phyloP scores from a whole-genome alignment of 2,113 vertebrate species.

The Cephalopterus ornatus region DNA sequence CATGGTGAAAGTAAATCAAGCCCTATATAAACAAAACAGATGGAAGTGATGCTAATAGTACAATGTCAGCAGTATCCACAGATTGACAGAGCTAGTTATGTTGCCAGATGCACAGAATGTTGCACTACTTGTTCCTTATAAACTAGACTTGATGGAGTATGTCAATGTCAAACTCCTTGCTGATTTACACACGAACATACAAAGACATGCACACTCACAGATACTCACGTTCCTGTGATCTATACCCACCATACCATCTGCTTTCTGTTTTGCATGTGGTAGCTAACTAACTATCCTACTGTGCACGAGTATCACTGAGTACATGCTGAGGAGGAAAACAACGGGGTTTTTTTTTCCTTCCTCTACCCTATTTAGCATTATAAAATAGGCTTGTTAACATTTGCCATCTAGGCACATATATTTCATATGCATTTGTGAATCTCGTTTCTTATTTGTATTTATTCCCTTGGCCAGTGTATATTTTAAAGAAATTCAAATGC shows the following conservation, averaged over 20 bases:
- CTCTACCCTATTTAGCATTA: slow-evolving; percentile 73
- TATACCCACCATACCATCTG: slow-evolving; percentile 81
- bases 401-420: slow-evolving; percentile 68
- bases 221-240: slow-evolving; percentile 81
- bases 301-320: slow-evolving; percentile 77
- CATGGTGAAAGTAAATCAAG: slow-evolving; percentile 79
- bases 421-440: slow-evolving; percentile 69
- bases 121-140: slow-evolving; percentile 84
- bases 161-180: slow-evolving; percentile 85
- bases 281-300: slow-evolving; percentile 82
- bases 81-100: slow-evolving; percentile 82
- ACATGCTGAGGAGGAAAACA: slow-evolving; percentile 80
- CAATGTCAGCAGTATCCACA: slow-evolving; percentile 83
- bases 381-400: slow-evolving; percentile 78
- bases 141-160: slow-evolving; percentile 84
- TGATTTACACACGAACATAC: slow-evolving; percentile 82
- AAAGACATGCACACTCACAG: slow-evolving; percentile 79
- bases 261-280: slow-evolving; percentile 82
- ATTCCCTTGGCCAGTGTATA: slow-evolving; percentile 10
- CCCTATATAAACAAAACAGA: slow-evolving; percentile 83
- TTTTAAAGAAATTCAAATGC: slow-evolving; percentile 3
- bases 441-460: slow-evolving; percentile 55
- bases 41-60: slow-evolving; percentile 81
- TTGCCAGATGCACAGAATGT: slow-evolving; percentile 86
- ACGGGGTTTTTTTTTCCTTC: slow-evolving; percentile 69